Base-by-base conservation (phyloP, 2,797 vertebrate species). In the Gallinago nigripennis region DNA sequence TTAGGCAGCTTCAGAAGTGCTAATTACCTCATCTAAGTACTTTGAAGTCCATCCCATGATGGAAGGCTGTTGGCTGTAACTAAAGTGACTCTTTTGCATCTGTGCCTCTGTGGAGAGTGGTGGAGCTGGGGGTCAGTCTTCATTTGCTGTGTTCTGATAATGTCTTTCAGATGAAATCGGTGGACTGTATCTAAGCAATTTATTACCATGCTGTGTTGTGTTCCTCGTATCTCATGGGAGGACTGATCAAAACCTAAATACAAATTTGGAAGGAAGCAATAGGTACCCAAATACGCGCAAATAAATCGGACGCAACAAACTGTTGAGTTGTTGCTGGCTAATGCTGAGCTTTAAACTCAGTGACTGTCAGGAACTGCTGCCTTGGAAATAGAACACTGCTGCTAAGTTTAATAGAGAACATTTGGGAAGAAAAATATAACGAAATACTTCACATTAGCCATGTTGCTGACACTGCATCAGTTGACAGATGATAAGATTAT, bases 361-460 rank as follows among this genome's bases (percentile, higher is more conserved):
- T 28, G 35, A 61, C 16, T 57, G 30, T 94, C 39, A 56, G 64
- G 79, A 92, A 30, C 12, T 71, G 39, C 84, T 93, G 56, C 31
- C 64, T 46, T 90, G 91, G 48, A 87, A 89, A 63, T 51, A 73
- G 71, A 56, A 48, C 9, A 28, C 37, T 73, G 24, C 69, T 86
- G 46, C 15, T 21, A 16, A 46, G 7, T 57, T 88, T 78, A 54
- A 16, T 33, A n/a, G 37, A 60, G 58, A 23, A 23, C 3, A 9
- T 77, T 61, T 78, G 30, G 65, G 85, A 78, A 91, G 58, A 65
- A 65, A 90, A 92, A 43, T 33, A 15, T 4, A 25, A 13, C 0
- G 0, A 18, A 75, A 37, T 80, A 7, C 50, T 88, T 82, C 0
- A 0, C 21, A 58, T 88, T n/a, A 61, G 45, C 70, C 3, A 1